Evolutionary conservation across 1,140 invertebrate species (phyloP).

Genomic region (Bactericera cockerelli): DNA sequence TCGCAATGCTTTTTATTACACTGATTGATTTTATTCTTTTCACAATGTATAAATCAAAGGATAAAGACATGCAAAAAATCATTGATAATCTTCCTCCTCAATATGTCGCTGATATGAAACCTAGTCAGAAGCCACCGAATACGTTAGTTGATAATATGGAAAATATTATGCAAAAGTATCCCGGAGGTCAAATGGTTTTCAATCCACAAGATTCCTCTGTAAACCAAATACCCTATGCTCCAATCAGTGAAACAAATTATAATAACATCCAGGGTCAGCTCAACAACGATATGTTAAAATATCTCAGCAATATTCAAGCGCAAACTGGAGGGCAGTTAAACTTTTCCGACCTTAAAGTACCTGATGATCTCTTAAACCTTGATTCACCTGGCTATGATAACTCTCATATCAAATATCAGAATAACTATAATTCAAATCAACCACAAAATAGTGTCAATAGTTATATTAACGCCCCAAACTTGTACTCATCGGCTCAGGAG

Average conservation of each 20-base stretch:
- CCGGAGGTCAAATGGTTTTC: not conserved
- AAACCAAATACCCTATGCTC: not conserved
- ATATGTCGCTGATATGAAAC: not conserved
- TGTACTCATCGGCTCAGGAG: too few species aligned
- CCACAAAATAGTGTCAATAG: not conserved
- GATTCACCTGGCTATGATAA: not conserved
- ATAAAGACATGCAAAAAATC: slow-evolving; percentile 7
- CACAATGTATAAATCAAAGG: not conserved
- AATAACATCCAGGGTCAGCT: not conserved
- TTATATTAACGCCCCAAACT: too few species aligned
- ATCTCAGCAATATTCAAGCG: not conserved
- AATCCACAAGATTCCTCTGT: too few species aligned
- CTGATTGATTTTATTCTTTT: not conserved
- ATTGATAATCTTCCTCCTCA: not conserved
- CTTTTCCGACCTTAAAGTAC: not conserved
- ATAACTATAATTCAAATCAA: not conserved
- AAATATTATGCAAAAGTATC: not conserved
- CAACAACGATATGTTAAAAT: not conserved
- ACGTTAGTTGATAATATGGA: not conserved
- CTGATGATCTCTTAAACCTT: not conserved
- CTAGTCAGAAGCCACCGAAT: not conserved
- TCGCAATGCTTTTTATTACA: slow-evolving; percentile 5
- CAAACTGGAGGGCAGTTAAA: not conserved
- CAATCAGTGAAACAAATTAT: not conserved
- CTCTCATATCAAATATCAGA: not conserved